Evolutionary conservation across 2,113 vertebrate species (phyloP), one percentile per base, ranked within the genome.

Genomic region (Hippocampus barbouri): DNA sequence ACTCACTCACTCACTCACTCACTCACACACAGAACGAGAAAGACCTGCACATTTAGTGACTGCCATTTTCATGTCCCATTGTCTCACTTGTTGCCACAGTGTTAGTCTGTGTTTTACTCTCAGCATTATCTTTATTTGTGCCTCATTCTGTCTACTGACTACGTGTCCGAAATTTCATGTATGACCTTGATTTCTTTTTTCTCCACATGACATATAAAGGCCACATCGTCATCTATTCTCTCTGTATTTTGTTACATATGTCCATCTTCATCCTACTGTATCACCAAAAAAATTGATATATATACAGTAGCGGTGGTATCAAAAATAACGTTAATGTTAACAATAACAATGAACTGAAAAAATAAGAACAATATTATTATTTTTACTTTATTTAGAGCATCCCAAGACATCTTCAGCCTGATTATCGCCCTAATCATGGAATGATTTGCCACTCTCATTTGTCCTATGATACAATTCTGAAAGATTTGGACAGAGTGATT

Each of bases 361-460:
- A 49, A 49, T 16, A 16, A 49, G 1, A 18, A 49, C 1, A 18
- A 1, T 49, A 49, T 49, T 49, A 49, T 49, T 18, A 0, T 9
- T 66, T 61, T 60, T 16, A 67, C 53, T 68, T 76, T 27, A 73
- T 65, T 56, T 71, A 66, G 12, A 45, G 62, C 25, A 62, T 15
- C 41, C 38, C 21, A 72, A 69, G 76, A 76, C 53, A 70, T 74
- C 14, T 16, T 49, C 47, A 49, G 5, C 47, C 15, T 49, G 15
- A 18, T 80, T 69, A 77, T 78, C 72, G 30, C 43, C 71, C 15
- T 49, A 18, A 82, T 76, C 27, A 27, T 66, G 63, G 71, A 79
- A 80, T 77, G 74, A 81, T 78, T 76, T 78, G 34, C 11, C 40
- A 56, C 68, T 80, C 71, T 79, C 75, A 71, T 78, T 72, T 73